A percentile compares a stretch with the other conserved stretches of the same genome.
These are phyloP conservation scores for Botia almorhae DNA, from an alignment of 2,797 vertebrate genomes.

Conservation along the genomic window DNA sequence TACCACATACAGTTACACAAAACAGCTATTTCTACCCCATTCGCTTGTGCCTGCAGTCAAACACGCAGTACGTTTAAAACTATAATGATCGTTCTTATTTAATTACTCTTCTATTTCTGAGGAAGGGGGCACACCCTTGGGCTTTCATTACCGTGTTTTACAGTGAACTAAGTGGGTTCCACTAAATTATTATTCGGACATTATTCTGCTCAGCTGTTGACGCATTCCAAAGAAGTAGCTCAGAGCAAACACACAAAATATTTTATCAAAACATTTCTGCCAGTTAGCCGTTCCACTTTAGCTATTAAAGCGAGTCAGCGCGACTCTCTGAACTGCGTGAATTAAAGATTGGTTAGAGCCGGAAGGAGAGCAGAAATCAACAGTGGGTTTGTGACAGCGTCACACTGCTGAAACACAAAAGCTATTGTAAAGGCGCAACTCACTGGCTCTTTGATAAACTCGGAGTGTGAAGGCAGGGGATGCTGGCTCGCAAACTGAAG, in stretches of 20 bases:
- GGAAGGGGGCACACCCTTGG: slow-evolving; percentile 16
- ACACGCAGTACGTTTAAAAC: slow-evolving; percentile 19
- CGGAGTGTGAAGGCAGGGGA: slow-evolving; percentile 44
- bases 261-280: slow-evolving; percentile 38
- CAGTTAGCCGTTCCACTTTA: slow-evolving; percentile 16
- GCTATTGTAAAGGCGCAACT: slow-evolving; percentile 53
- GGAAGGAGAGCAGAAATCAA: slow-evolving; percentile 40
- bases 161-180: neutral
- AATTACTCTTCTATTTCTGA: slow-evolving; percentile 26
- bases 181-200: neutral
- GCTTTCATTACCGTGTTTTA: slow-evolving; percentile 18
- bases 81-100: slow-evolving; percentile 22
- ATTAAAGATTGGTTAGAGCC: slow-evolving; percentile 37
- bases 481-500: slow-evolving; percentile 43
- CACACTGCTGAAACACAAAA: slow-evolving; percentile 51
- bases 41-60: slow-evolving; percentile 38
- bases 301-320: slow-evolving; percentile 34
- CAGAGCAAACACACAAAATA: slow-evolving; percentile 10
- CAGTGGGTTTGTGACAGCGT: slow-evolving; percentile 32
- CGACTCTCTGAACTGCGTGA: slow-evolving; percentile 18
- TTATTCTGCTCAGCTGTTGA: neutral
- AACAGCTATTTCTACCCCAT: slow-evolving; percentile 18
- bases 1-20: neutral
- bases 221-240: neutral
- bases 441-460: slow-evolving; percentile 50